Conservation (phyloP, 2,888 invertebrate species). For the Patella depressa region DNA sequence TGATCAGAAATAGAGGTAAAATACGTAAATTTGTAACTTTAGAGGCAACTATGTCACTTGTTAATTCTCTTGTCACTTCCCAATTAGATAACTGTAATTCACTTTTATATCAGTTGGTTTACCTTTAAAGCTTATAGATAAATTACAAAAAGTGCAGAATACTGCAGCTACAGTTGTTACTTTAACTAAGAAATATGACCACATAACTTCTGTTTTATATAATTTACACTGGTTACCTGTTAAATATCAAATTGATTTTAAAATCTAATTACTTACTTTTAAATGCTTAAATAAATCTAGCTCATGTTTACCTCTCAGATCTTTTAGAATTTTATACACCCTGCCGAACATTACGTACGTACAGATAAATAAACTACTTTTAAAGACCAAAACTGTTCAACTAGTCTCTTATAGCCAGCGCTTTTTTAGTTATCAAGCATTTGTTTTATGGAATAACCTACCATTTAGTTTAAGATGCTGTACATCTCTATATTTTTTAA, state of each 20-base stretch:
- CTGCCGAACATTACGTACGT: no score
- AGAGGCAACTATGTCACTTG: not conserved
- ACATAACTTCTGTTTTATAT: not conserved
- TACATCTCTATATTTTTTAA: no score
- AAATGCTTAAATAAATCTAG: not conserved
- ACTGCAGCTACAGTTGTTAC: not conserved
- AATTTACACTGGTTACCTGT: not conserved
- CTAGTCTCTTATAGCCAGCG: no score
- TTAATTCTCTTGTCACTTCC: not conserved
- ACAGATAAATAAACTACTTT: no score
- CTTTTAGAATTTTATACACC: not conserved
- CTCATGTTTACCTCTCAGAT: not conserved
- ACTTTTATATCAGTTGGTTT: not conserved
- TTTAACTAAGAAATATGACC: not conserved
- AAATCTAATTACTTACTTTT: not conserved
- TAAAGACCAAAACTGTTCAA: no score
- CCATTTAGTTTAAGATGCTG: no score
- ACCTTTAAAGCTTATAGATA: not conserved
- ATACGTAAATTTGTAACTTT: not conserved
- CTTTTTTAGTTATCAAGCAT: no score
- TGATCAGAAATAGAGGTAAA: not conserved
- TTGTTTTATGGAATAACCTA: no score
- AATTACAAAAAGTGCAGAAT: not conserved
- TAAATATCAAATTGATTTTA: not conserved
- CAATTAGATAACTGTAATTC: not conserved